phyloP scores from a whole-genome alignment of 2,113 vertebrate species.

The Gadus chalcogrammus region DNA sequence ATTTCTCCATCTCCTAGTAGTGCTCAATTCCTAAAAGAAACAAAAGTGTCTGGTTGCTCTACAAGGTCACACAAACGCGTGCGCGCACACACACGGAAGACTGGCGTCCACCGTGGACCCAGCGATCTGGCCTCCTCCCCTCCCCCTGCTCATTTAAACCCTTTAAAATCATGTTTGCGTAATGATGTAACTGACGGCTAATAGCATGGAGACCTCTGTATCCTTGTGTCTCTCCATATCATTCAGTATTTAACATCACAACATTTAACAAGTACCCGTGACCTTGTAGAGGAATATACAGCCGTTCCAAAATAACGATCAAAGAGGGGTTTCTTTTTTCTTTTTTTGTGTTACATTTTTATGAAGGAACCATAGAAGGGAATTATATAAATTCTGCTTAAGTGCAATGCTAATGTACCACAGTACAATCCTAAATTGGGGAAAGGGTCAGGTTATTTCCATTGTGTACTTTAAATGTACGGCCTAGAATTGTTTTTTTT shows the following conservation, averaged over 20 bases:
- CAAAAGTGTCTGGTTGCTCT: constrained; percentile 43
- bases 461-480: constrained; percentile 59
- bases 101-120: constrained; percentile 46
- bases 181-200: constrained; percentile 47
- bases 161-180: constrained; percentile 63
- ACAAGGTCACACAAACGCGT: constrained; percentile 57
- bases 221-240: constrained; percentile 52
- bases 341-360: constrained; percentile 56
- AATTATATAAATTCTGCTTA: constrained; percentile 42
- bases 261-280: constrained; percentile 46
- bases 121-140: constrained; percentile 58
- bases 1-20: constrained; percentile 66
- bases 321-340: constrained; percentile 43
- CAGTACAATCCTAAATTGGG: constrained; percentile 65
- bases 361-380: constrained; percentile 75
- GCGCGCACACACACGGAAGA: constrained; percentile 35
- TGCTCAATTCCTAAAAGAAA: constrained; percentile 55
- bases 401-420: constrained; percentile 71
- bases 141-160: constrained; percentile 57
- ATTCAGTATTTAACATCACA: constrained; percentile 50
- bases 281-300: constrained; percentile 68
- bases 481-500: constrained; percentile 46
- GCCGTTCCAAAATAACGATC: constrained; percentile 68
- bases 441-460: constrained; percentile 62
- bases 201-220: constrained; percentile 54